Percentiles rank a stretch among this genome's conserved stretches.
These are phyloP conservation scores for Rhinophrynus dorsalis DNA, from an alignment of 2,797 vertebrate genomes.

Conservation along the genomic window DNA sequence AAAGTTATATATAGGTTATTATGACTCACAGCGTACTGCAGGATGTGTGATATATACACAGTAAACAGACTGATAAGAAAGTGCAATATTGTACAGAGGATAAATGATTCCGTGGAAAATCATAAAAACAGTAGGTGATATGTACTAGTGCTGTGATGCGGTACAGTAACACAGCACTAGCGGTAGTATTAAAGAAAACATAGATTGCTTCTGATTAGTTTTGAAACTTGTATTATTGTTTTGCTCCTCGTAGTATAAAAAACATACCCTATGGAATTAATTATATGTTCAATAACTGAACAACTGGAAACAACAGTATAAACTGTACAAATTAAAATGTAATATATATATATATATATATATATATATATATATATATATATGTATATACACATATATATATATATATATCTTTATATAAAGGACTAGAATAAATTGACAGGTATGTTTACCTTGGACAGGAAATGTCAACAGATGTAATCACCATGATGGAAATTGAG, in stretches of 20 bases:
- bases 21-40: slow-evolving; percentile 6
- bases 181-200: neutral
- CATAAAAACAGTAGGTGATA: slow-evolving; percentile 27
- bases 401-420: no score
- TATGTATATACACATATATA: no score
- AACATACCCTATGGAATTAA: neutral
- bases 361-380: no score
- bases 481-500: no score
- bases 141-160: neutral
- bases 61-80: slow-evolving; percentile 41
- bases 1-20: slow-evolving; percentile 29
- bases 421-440: no score
- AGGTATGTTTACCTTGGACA: no score
- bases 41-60: slow-evolving; percentile 23
- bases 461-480: no score
- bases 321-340: neutral
- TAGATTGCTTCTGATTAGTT: slow-evolving; percentile 30
- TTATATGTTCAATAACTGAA: no score
- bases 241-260: neutral
- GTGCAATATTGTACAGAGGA: slow-evolving; percentile 1
- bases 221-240: slow-evolving; percentile 15
- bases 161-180: neutral
- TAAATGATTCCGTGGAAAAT: slow-evolving; percentile 31
- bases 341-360: no score
- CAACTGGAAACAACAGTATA: neutral